A percentile compares a stretch with the other conserved stretches of the same genome.
phyloP scores from a whole-genome alignment of 2,113 vertebrate species.

The Gopherus evgoodei region DNA sequence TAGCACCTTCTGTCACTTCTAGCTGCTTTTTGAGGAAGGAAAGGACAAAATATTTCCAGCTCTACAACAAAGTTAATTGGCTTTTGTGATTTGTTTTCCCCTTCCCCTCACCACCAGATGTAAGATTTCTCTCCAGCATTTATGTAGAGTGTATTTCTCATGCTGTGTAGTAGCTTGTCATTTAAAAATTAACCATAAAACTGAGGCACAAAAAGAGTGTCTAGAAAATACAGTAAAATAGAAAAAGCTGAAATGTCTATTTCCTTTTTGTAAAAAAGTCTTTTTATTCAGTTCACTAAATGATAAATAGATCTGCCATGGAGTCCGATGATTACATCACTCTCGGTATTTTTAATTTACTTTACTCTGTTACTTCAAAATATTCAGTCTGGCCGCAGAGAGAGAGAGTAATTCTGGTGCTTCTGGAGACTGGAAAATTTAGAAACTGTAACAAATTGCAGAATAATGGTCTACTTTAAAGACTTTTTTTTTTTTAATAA shows the following conservation, averaged over 20 bases:
- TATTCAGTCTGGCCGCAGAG: neutral
- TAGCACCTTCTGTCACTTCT: neutral
- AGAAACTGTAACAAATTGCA: neutral
- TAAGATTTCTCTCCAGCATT: neutral
- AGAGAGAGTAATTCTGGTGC: neutral
- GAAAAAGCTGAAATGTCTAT: neutral
- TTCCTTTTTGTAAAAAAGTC: slow-evolving; percentile 9
- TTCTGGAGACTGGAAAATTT: neutral
- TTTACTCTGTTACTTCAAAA: neutral
- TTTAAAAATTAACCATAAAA: neutral
- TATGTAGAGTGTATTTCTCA: slow-evolving; percentile 33
- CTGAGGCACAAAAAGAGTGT: neutral
- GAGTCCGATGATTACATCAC: neutral
- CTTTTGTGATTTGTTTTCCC: neutral
- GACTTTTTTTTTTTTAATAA: neutral
- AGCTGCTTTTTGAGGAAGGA: neutral
- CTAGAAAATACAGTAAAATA: neutral
- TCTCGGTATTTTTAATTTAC: slow-evolving; percentile 5
- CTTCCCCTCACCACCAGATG: slow-evolving; percentile 4
- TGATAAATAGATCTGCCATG: neutral
- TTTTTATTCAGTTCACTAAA: neutral
- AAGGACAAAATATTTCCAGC: neutral
- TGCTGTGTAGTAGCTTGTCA: neutral
- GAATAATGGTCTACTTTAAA: neutral
- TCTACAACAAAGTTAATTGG: neutral